Conservation (phyloP, 2,888 invertebrate species). For the Pachycephus smyrnensis region DNA sequence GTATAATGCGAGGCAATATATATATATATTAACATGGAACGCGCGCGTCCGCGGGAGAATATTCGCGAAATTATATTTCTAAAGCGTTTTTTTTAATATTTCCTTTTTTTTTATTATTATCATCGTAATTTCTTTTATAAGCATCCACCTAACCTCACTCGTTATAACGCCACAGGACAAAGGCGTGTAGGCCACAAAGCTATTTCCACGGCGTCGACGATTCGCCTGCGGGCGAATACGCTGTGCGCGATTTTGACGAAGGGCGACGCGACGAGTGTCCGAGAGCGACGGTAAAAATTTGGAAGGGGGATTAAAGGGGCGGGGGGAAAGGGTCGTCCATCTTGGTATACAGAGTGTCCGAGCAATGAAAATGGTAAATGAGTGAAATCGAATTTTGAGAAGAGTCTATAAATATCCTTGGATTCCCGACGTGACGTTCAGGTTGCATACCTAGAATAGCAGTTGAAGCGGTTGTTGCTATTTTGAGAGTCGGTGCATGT, state of each 20-base stretch:
- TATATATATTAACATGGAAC: not conserved
- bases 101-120: too few relatives aligned
- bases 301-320: too few relatives aligned
- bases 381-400: not conserved
- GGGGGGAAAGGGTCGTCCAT: not conserved
- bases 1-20: not conserved
- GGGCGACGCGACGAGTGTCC: too few relatives aligned
- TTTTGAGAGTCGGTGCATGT: not conserved
- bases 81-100: not conserved
- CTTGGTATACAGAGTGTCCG: not conserved
- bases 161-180: not conserved
- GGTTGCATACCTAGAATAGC: not conserved
- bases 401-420: not conserved
- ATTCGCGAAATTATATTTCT: not conserved
- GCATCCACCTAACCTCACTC: not conserved
- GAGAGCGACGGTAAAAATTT: too few relatives aligned
- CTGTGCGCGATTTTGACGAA: too few relatives aligned
- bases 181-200: not conserved
- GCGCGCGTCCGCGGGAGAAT: not conserved
- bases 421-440: not conserved
- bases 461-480: not conserved
- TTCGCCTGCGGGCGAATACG: too few relatives aligned
- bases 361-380: not conserved
- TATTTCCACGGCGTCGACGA: too few relatives aligned
- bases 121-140: not conserved